These are phyloP conservation scores for Heterotilapia buettikoferi DNA, from an alignment of 2,113 vertebrate species.

Conservation along the genomic window DNA sequence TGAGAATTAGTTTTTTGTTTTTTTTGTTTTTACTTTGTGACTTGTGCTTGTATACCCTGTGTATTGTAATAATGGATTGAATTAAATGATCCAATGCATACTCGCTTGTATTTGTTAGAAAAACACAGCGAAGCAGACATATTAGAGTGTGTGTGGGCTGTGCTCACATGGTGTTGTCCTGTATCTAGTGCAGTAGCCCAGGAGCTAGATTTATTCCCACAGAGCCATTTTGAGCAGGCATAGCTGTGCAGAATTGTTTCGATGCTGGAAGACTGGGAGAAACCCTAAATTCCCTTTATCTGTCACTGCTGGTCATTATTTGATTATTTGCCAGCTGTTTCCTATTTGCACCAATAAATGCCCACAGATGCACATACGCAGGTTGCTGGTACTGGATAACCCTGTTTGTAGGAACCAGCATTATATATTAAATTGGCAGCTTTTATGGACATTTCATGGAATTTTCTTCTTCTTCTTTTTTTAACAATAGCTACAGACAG, in stretches of 20 bases:
- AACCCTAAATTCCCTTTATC: slow-evolving; percentile 8
- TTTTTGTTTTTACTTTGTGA: slow-evolving; percentile 1
- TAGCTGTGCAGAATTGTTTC: slow-evolving; percentile 11
- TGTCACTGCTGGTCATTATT: slow-evolving; percentile 23
- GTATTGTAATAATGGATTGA: neutral
- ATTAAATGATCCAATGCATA: neutral
- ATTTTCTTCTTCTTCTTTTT: neutral
- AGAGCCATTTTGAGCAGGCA: slow-evolving; percentile 13
- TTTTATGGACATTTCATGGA: neutral
- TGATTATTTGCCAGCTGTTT: slow-evolving; percentile 20
- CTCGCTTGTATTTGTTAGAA: neutral
- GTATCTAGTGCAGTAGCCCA: slow-evolving; percentile 14
- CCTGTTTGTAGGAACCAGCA: neutral
- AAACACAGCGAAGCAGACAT: neutral
- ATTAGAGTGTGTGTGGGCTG: neutral
- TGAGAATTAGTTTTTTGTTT: neutral
- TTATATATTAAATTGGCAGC: neutral
- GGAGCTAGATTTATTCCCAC: slow-evolving; percentile 36
- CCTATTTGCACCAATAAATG: neutral
- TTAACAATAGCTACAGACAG: neutral
- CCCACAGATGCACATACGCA: neutral
- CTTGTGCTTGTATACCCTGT: neutral
- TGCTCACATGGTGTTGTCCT: slow-evolving; percentile 14
- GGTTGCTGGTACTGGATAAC: neutral
- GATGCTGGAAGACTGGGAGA: slow-evolving; percentile 5